Percentiles rank a stretch among this genome's conserved stretches.
phyloP scores from a whole-genome alignment of 2,888 invertebrate genomes.

The Himalopsyche kuldschensis region DNA sequence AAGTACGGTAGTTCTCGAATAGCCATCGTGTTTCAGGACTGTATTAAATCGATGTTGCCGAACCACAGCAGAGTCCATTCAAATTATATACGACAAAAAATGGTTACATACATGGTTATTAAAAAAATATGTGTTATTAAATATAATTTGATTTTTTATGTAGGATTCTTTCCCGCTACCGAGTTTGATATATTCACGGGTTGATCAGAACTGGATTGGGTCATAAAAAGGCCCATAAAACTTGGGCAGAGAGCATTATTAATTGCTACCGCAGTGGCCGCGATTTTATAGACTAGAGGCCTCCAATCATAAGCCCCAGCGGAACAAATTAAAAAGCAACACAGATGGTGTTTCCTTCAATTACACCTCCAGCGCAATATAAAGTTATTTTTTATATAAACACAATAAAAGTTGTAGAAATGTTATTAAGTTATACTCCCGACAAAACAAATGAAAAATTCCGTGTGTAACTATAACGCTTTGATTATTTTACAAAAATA shows the following conservation, averaged over 20 bases:
- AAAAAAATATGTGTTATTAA: background rate
- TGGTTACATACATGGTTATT: too few species aligned
- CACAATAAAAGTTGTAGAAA: background rate
- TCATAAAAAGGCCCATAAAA: background rate
- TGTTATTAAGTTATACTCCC: background rate
- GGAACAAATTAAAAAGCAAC: background rate
- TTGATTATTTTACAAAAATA: too few species aligned
- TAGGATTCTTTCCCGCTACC: background rate
- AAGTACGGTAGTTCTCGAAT: too few species aligned
- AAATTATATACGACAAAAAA: too few species aligned
- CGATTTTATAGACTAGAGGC: background rate
- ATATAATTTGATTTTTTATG: background rate
- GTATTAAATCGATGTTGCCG: too few species aligned
- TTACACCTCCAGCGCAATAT: background rate
- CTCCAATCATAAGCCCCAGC: background rate
- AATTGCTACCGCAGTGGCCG: background rate
- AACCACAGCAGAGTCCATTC: too few species aligned
- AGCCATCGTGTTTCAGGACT: too few species aligned
- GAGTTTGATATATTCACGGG: background rate
- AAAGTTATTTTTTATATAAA: background rate
- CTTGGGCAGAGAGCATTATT: background rate
- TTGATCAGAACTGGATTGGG: conserved; percentile 1
- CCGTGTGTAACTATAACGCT: too few species aligned
- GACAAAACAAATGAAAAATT: background rate
- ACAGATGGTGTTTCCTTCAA: background rate